Percentiles rank a stretch among this genome's conserved stretches.
phyloP scores from a whole-genome alignment of 2,113 vertebrate species.

The Melanostigma gelatinosum region DNA sequence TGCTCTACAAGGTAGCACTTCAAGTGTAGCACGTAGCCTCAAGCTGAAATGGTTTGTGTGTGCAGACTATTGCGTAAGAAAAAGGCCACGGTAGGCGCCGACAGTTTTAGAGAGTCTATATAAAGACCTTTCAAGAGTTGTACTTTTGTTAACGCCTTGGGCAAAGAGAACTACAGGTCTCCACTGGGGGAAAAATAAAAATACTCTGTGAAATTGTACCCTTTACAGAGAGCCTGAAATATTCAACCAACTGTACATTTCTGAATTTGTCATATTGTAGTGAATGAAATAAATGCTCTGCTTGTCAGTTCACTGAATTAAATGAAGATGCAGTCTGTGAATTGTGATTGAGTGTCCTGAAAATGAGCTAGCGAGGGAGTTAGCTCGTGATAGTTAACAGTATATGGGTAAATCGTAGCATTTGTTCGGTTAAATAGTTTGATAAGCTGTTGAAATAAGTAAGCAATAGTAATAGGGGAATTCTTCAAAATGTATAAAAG shows the following conservation, averaged over 20 bases:
- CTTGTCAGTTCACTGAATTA: background rate
- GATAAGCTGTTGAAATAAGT: background rate
- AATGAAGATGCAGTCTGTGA: background rate
- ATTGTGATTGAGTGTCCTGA: background rate
- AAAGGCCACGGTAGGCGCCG: conserved; percentile 58
- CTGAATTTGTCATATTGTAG: conserved; percentile 10
- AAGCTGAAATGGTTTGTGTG: conserved; percentile 39
- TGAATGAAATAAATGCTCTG: conserved; percentile 21
- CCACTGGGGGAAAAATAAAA: conserved; percentile 4
- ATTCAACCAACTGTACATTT: conserved; percentile 18
- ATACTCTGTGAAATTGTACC: conserved; percentile 6
- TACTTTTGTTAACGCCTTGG: conserved; percentile 47
- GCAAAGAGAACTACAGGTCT: conserved; percentile 46
- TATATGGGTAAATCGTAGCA: background rate
- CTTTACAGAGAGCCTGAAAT: conserved; percentile 9
- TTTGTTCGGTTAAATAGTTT: background rate
- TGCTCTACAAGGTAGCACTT: conserved; percentile 37
- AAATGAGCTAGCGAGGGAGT: background rate
- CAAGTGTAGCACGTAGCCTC: conserved; percentile 56
- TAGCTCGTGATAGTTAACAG: background rate
- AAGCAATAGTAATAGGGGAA: background rate
- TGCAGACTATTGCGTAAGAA: conserved; percentile 53
- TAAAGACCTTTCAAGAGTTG: conserved; percentile 56
- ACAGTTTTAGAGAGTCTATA: conserved; percentile 63
- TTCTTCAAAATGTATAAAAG: background rate